A percentile compares a stretch with the other conserved stretches of the same genome.
These are phyloP conservation scores for Gobio gobio DNA, from an alignment of 2,113 vertebrate genomes.

Conservation along the genomic window DNA sequence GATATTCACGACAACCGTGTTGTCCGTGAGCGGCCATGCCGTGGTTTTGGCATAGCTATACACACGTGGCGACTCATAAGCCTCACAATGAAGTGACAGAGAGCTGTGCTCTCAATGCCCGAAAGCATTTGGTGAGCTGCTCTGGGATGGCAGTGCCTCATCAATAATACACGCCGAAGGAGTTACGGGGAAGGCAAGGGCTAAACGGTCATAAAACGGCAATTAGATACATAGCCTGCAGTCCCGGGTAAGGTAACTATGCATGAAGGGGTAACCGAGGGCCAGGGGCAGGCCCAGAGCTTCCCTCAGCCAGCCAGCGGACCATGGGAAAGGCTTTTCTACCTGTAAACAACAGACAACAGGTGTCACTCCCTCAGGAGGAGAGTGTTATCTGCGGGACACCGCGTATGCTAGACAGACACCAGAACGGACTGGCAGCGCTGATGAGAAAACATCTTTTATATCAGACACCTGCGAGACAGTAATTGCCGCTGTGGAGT, in stretches of 20 bases:
- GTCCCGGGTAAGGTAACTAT: conserved; percentile 28
- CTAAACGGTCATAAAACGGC: conserved; percentile 37
- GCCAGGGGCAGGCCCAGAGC: conserved; percentile 10
- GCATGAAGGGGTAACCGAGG: conserved; percentile 29
- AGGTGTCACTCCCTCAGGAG: conserved; percentile 36
- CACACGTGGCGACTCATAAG: too few relatives aligned
- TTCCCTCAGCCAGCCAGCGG: conserved; percentile 20
- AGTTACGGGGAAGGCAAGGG: conserved; percentile 41
- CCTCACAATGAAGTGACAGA: conserved; percentile 9
- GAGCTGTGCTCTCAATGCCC: neutral
- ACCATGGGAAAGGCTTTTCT: conserved; percentile 6
- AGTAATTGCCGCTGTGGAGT: conserved; percentile 24
- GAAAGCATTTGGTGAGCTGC: conserved; percentile 8
- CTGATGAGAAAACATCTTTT: conserved; percentile 32
- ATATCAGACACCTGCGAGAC: conserved; percentile 18
- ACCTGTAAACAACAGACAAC: conserved; percentile 44
- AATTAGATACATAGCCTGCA: conserved; percentile 41
- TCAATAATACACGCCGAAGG: conserved; percentile 41
- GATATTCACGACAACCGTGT: conserved; percentile 26
- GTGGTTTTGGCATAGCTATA: conserved; percentile 12
- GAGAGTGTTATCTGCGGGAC: neutral
- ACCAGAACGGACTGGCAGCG: conserved; percentile 11
- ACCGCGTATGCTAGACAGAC: neutral
- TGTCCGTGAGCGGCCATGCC: neutral
- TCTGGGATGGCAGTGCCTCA: conserved; percentile 16